Conservation (phyloP, 2,797 vertebrate species). For the Coregonus ussuriensis region DNA sequence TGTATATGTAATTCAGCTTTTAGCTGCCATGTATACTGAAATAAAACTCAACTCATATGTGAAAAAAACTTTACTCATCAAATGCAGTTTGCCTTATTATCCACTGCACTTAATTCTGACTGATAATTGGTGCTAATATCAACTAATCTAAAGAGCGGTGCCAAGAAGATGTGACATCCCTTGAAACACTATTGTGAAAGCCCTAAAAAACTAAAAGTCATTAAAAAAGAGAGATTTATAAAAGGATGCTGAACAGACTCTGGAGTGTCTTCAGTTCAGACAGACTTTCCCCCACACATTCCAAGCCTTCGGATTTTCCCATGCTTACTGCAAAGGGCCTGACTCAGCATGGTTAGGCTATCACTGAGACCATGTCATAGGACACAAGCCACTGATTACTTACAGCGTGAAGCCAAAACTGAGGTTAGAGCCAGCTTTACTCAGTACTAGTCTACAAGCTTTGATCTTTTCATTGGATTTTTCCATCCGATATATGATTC, state of each 20-base stretch:
- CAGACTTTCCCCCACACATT: slow-evolving; percentile 64
- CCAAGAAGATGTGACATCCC: slow-evolving; percentile 15
- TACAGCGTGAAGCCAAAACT: slow-evolving; percentile 63
- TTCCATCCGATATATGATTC: slow-evolving; percentile 31
- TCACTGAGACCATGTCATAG: slow-evolving; percentile 61
- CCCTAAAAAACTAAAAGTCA: slow-evolving; percentile 35
- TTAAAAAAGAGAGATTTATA: slow-evolving; percentile 46
- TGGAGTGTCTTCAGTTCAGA: slow-evolving; percentile 68
- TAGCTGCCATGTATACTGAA: neutral
- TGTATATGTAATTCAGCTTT: neutral
- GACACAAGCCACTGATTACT: slow-evolving; percentile 67
- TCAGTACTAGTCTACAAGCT: neutral
- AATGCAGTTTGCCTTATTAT: neutral
- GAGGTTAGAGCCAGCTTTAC: slow-evolving; percentile 6
- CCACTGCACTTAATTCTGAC: neutral
- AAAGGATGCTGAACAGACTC: slow-evolving; percentile 67
- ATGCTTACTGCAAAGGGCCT: slow-evolving; percentile 66
- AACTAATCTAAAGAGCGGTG: neutral
- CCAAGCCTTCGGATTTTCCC: slow-evolving; percentile 71
- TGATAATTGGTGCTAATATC: neutral
- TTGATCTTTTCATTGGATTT: slow-evolving; percentile 38
- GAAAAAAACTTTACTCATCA: no score
- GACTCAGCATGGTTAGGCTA: slow-evolving; percentile 69
- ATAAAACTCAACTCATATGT: no score
- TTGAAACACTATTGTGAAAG: slow-evolving; percentile 30